Conservation (phyloP, 1,140 invertebrate genomes). For the Acromyrmex echinatior region DNA sequence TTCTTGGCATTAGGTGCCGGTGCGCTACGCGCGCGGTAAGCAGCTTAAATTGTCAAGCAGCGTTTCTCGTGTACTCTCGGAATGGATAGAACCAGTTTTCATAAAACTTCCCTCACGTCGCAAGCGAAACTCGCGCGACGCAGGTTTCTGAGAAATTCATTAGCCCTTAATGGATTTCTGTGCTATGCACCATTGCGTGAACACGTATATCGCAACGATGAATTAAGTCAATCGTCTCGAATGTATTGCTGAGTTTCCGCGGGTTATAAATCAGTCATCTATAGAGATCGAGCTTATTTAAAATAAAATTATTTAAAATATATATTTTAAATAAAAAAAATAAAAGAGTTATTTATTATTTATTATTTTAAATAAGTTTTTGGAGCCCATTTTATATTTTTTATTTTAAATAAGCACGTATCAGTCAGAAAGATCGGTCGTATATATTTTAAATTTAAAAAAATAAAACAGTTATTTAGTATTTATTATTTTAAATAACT, state of each 20-base stretch:
- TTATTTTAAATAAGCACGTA: too few species aligned
- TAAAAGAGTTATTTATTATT: too few species aligned
- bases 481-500: too few species aligned
- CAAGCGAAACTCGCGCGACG: conserved; percentile 3
- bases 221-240: conserved; percentile 26
- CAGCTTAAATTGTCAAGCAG: conserved; percentile 74
- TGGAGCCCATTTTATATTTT: too few species aligned
- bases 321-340: too few species aligned
- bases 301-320: too few species aligned
- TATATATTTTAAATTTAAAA: too few species aligned
- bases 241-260: not conserved
- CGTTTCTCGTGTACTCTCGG: conserved; percentile 17
- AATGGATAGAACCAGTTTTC: conserved; percentile 41
- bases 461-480: too few species aligned
- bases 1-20: conserved; percentile 63
- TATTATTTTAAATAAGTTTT: too few species aligned
- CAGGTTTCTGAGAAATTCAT: conserved; percentile 58
- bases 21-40: conserved; percentile 58
- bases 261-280: not conserved
- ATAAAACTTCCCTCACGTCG: conserved; percentile 37
- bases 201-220: not conserved
- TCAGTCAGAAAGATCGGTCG: too few species aligned
- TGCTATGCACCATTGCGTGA: not conserved
- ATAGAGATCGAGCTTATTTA: too few species aligned
- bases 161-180: conserved; percentile 60